These are phyloP conservation scores for Orthonevra nobilis DNA, from an alignment of 2,888 invertebrate species.

Conservation along the genomic window DNA sequence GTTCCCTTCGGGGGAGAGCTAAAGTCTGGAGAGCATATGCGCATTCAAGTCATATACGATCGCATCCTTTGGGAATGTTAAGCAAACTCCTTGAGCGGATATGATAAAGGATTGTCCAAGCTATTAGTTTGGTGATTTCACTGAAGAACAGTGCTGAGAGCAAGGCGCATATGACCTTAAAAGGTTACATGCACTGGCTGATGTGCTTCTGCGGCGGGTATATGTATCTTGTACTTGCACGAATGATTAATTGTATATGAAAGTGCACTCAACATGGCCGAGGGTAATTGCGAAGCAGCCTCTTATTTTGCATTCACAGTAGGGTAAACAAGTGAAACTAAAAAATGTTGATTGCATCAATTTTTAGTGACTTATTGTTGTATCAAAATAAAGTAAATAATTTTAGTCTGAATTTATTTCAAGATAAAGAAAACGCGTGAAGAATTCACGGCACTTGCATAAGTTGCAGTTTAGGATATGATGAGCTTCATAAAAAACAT, in stretches of 20 bases:
- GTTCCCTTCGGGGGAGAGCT: constrained; percentile 23
- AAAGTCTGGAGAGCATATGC: constrained; percentile 51
- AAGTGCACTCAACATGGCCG: constrained; percentile 44
- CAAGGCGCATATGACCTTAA: constrained; percentile 14
- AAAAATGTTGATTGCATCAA: too few species aligned
- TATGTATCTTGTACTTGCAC: constrained; percentile 23
- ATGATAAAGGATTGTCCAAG: constrained; percentile 6
- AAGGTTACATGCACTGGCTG: constrained; percentile 55
- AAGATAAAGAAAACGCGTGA: too few species aligned
- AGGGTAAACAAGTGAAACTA: neutral
- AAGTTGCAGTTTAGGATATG: too few species aligned
- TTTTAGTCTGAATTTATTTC: too few species aligned
- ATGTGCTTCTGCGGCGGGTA: constrained; percentile 30
- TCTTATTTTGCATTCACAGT: constrained; percentile 30
- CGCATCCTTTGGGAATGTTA: constrained; percentile 23
- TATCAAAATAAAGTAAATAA: too few species aligned
- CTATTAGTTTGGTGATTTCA: constrained; percentile 37
- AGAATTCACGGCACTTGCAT: too few species aligned
- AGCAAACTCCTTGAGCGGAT: constrained; percentile 3
- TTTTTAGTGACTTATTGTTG: too few species aligned
- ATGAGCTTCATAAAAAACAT: too few species aligned
- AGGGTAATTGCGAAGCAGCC: constrained; percentile 4
- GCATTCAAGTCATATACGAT: constrained; percentile 28
- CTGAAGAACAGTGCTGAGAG: neutral
- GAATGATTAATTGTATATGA: constrained; percentile 49